Conservation (phyloP, 2,797 vertebrate genomes). For the Alosa sapidissima region DNA sequence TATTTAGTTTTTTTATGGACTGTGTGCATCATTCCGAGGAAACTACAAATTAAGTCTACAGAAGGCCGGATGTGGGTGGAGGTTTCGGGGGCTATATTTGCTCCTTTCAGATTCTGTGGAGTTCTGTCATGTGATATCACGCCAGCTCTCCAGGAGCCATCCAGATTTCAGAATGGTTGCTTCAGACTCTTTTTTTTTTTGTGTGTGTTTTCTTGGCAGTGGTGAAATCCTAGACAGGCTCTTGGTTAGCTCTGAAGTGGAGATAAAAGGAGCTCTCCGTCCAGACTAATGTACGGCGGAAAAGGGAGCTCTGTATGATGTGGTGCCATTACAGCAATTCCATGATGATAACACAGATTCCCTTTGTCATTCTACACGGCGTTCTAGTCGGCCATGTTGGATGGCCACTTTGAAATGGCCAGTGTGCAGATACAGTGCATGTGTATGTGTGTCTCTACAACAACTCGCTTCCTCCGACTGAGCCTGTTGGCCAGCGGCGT, state of each 20-base stretch:
- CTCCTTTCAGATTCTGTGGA: neutral
- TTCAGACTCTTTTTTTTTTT: neutral
- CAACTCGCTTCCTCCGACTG: neutral
- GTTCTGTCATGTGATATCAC: constrained; percentile 11
- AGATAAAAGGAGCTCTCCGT: neutral
- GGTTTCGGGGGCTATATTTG: neutral
- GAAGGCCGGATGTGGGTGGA: neutral
- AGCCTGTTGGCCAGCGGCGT: constrained; percentile 22
- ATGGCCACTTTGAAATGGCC: neutral
- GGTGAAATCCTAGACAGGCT: constrained; percentile 6
- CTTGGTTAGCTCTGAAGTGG: neutral
- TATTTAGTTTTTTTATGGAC: neutral
- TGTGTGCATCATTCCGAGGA: neutral
- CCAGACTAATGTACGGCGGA: neutral
- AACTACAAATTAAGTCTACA: neutral
- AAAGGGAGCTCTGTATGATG: neutral
- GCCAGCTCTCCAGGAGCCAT: neutral
- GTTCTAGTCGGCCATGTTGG: neutral
- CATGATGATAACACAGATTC: neutral
- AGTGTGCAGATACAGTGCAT: neutral
- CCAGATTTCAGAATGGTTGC: neutral
- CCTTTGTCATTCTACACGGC: neutral
- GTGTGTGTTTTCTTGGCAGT: neutral
- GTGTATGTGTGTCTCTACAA: neutral
- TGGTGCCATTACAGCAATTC: neutral